phyloP scores from a whole-genome alignment of 92 coral and sea anemone species.

The Actinostola sp. region DNA sequence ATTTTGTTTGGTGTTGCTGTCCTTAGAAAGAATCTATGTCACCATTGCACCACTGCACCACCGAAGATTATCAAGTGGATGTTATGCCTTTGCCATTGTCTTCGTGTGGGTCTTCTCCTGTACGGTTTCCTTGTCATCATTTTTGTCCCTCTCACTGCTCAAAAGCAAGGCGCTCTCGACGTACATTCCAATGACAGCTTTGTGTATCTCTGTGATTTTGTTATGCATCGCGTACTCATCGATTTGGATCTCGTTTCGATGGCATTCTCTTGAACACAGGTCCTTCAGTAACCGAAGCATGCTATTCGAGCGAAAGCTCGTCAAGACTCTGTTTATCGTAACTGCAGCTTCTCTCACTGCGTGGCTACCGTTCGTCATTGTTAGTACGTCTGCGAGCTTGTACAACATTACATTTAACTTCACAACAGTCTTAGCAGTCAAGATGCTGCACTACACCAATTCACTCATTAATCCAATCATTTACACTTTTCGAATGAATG shows the following conservation, averaged over 20 bases:
- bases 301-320: constrained; percentile 29
- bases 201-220: constrained; percentile 19
- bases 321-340: constrained; percentile 23
- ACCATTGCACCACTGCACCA: constrained; percentile 24
- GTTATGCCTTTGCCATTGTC: constrained; percentile 20
- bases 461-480: constrained; percentile 28
- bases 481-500: constrained; percentile 23
- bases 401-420: constrained; percentile 13
- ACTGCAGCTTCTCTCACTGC: constrained; percentile 36
- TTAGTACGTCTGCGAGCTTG: constrained; percentile 24
- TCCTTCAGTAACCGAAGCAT: background rate
- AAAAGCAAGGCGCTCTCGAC: constrained; percentile 19
- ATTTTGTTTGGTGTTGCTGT: constrained; percentile 32
- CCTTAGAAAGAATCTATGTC: constrained; percentile 34
- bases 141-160: constrained; percentile 22
- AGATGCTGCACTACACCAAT: constrained; percentile 32
- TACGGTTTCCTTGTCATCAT: constrained; percentile 17
- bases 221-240: constrained; percentile 15
- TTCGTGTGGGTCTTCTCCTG: constrained; percentile 28
- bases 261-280: background rate
- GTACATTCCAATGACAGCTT: constrained; percentile 27
- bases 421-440: constrained; percentile 22
- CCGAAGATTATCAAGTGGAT: constrained; percentile 19
- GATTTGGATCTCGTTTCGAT: constrained; percentile 24
- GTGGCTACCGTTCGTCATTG: constrained; percentile 32